Conservation (phyloP, 2,888 invertebrate genomes). For the Prenolepis imparis region DNA sequence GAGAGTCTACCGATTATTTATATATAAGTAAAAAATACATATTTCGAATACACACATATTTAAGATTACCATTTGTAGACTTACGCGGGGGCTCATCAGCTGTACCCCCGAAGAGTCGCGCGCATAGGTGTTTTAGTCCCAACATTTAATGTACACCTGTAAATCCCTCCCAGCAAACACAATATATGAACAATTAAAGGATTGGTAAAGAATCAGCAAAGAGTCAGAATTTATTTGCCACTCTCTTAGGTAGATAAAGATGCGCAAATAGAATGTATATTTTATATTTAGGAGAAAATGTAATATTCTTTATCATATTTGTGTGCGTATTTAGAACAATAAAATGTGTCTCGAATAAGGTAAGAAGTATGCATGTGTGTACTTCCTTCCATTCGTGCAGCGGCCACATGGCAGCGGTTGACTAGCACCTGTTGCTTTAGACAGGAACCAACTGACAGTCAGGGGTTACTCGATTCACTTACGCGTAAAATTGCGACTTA, state of each 20-base stretch:
- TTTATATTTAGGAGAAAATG: not conserved
- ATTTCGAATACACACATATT: slow-evolving; percentile 68
- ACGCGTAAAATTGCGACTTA: slow-evolving; percentile 64
- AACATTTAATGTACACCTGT: slow-evolving; percentile 80
- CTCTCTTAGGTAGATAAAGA: not conserved
- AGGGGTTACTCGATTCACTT: slow-evolving; percentile 62
- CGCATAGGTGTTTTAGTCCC: slow-evolving; percentile 77
- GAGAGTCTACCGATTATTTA: slow-evolving; percentile 67
- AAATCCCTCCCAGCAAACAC: slow-evolving; percentile 76
- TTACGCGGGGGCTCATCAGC: slow-evolving; percentile 58
- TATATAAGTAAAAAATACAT: slow-evolving; percentile 62
- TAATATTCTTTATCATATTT: not conserved
- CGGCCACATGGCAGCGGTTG: slow-evolving; percentile 67
- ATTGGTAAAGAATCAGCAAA: slow-evolving; percentile 63
- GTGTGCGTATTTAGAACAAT: not conserved
- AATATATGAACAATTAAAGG: slow-evolving; percentile 80
- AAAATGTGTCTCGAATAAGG: not conserved
- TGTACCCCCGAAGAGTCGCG: slow-evolving; percentile 72
- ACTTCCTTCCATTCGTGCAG: slow-evolving; percentile 27
- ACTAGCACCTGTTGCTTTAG: slow-evolving; percentile 78
- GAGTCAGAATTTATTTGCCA: slow-evolving; percentile 30
- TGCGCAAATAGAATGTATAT: not conserved
- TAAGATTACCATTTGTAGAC: slow-evolving; percentile 68
- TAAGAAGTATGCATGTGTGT: not conserved
- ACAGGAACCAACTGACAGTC: slow-evolving; percentile 71